A percentile compares a stretch with the other conserved stretches of the same genome.
These are phyloP conservation scores for Enoplosus armatus DNA, from an alignment of 2,797 vertebrate genomes.

Conservation along the genomic window DNA sequence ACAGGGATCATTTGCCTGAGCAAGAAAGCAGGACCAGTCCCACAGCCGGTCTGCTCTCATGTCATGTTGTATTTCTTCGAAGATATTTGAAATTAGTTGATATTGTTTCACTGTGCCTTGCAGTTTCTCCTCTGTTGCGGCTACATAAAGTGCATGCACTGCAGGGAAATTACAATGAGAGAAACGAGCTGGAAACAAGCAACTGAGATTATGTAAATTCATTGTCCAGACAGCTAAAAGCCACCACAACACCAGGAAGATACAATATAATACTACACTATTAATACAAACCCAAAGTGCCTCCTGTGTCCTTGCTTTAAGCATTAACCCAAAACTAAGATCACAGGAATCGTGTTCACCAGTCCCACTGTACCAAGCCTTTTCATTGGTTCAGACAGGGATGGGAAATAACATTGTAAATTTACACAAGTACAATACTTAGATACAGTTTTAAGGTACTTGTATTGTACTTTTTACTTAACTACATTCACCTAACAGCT, in stretches of 20 bases:
- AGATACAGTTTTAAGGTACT: not conserved
- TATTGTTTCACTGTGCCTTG: constrained; percentile 44
- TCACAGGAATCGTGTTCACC: not conserved
- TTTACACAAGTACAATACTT: not conserved
- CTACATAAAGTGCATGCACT: constrained; percentile 5
- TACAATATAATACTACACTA: not conserved
- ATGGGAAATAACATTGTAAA: not conserved
- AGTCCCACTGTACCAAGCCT: not conserved
- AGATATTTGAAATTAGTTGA: constrained; percentile 44
- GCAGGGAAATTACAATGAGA: constrained; percentile 14
- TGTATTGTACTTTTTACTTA: not conserved
- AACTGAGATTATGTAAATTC: constrained; percentile 31
- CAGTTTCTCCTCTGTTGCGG: constrained; percentile 21
- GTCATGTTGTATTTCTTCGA: constrained; percentile 44
- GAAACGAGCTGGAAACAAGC: constrained; percentile 30
- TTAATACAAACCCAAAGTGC: not conserved
- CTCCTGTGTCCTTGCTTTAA: not conserved
- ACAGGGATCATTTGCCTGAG: constrained; percentile 68
- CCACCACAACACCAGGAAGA: not conserved
- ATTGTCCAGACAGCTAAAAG: not conserved
- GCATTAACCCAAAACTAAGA: not conserved
- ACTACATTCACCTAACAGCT: not conserved
- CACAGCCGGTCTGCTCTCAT: constrained; percentile 53
- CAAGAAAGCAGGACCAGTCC: constrained; percentile 55
- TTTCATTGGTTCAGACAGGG: not conserved